phyloP scores from a whole-genome alignment of 2,888 invertebrate genomes.

The Allolobophora icterica region DNA sequence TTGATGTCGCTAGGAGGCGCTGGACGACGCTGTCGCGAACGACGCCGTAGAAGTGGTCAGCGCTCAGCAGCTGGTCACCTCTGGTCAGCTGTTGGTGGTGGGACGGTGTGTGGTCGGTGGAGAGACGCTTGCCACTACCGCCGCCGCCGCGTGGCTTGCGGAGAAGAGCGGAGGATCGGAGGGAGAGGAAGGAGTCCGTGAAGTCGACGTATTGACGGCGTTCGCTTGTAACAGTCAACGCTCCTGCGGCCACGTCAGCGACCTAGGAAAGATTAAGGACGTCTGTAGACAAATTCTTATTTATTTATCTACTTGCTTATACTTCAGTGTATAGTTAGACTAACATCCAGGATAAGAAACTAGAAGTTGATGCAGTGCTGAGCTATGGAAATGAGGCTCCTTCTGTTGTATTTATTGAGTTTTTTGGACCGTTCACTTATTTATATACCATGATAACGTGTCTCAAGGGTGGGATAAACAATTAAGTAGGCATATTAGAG shows the following conservation, averaged over 20 bases:
- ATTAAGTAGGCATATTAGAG: too few relatives aligned
- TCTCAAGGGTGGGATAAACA: too few relatives aligned
- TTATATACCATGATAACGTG: too few relatives aligned
- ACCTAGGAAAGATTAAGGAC: slow-evolving; percentile 39
- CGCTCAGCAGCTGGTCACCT: slow-evolving; percentile 44
- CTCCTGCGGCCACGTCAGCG: slow-evolving; percentile 48
- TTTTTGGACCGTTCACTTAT: too few relatives aligned
- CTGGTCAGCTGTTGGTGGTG: slow-evolving; percentile 32
- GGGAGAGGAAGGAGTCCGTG: slow-evolving; percentile 48
- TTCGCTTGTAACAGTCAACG: slow-evolving; percentile 43
- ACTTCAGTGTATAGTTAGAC: too few relatives aligned
- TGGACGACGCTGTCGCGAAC: slow-evolving; percentile 40
- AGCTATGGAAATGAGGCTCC: too few relatives aligned
- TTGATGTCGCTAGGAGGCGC: slow-evolving; percentile 36
- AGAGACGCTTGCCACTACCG: background rate
- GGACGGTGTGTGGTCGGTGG: background rate
- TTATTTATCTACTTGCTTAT: background rate
- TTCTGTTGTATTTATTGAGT: too few relatives aligned
- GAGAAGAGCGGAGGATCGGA: slow-evolving; percentile 47
- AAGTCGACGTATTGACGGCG: slow-evolving; percentile 45
- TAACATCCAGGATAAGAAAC: too few relatives aligned
- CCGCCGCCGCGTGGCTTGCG: slow-evolving; percentile 7
- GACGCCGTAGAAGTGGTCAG: slow-evolving; percentile 45
- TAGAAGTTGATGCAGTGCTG: too few relatives aligned
- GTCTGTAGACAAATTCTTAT: too few relatives aligned